phyloP scores from a whole-genome alignment of 2,797 vertebrate species.

The Micropoecilia bifurca region DNA sequence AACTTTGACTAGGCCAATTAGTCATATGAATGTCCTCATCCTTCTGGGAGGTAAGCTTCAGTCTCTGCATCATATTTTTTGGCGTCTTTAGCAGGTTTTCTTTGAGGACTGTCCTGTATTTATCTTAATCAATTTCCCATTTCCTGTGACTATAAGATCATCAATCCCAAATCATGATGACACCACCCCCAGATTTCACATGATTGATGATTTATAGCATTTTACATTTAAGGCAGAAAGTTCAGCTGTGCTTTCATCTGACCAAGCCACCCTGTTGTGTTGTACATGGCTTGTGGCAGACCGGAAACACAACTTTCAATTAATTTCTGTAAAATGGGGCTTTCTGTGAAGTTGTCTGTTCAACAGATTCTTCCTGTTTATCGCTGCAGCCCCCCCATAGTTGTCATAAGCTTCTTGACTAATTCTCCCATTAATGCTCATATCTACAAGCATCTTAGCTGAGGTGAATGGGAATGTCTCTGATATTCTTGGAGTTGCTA shows the following conservation, averaged over 20 bases:
- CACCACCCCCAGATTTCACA: neutral
- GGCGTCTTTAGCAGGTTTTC: neutral
- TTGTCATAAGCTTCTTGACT: neutral
- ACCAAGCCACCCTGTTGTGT: neutral
- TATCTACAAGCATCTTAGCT: neutral
- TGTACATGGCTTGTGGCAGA: neutral
- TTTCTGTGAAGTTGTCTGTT: neutral
- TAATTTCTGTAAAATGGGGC: neutral
- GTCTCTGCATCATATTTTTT: neutral
- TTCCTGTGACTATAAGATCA: neutral
- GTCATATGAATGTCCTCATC: neutral
- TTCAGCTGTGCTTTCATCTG: too few species aligned
- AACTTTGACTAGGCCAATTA: neutral
- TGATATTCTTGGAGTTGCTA: neutral
- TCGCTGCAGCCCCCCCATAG: neutral
- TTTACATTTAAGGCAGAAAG: neutral
- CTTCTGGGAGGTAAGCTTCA: neutral
- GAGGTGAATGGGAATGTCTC: neutral
- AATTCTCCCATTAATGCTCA: neutral
- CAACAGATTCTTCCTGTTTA: neutral
- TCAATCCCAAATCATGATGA: neutral
- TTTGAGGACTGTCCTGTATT: neutral
- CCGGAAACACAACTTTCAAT: neutral
- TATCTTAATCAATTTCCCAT: neutral
- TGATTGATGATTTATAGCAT: neutral